Conservation (phyloP, 2,888 invertebrate species). For the Eupithecia subumbrata region DNA sequence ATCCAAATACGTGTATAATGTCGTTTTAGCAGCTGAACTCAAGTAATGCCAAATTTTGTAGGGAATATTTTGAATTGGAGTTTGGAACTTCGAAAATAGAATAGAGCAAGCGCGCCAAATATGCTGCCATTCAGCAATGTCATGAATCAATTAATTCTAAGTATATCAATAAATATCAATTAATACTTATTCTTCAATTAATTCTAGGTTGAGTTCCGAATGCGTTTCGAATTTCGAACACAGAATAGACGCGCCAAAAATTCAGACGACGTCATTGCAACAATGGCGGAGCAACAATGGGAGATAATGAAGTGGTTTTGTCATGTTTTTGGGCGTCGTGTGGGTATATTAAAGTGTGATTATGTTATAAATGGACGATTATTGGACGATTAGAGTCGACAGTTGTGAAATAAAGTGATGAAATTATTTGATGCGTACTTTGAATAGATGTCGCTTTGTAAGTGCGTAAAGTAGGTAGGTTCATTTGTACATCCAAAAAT, state of each 20-base stretch:
- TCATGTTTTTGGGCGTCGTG: slow-evolving; percentile 63
- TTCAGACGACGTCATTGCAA: slow-evolving; percentile 39
- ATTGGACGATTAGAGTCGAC: slow-evolving; percentile 70
- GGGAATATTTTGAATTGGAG: not conserved
- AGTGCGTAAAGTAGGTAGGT: not conserved
- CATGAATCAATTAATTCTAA: slow-evolving; percentile 21
- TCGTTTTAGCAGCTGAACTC: not conserved
- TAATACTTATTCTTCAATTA: too few species aligned
- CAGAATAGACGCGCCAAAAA: slow-evolving; percentile 48
- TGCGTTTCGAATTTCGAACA: slow-evolving; percentile 30
- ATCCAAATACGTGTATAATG: not conserved
- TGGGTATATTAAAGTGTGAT: slow-evolving; percentile 78
- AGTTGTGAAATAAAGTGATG: slow-evolving; percentile 57
- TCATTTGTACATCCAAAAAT: not conserved
- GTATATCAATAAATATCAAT: too few species aligned
- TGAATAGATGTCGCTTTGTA: not conserved
- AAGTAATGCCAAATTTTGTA: too few species aligned
- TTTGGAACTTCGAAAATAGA: not conserved
- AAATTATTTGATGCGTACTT: slow-evolving; percentile 39
- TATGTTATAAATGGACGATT: slow-evolving; percentile 77
- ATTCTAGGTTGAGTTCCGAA: slow-evolving; percentile 24
- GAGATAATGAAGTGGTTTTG: slow-evolving; percentile 67
- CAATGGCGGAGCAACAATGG: slow-evolving; percentile 70
- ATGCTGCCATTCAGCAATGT: slow-evolving; percentile 8
- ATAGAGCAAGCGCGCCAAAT: slow-evolving; percentile 7